Evolutionary conservation across 2,888 invertebrate species (phyloP), one percentile per base, ranked within the genome.

Genomic region (Agriopis marginaria): DNA sequence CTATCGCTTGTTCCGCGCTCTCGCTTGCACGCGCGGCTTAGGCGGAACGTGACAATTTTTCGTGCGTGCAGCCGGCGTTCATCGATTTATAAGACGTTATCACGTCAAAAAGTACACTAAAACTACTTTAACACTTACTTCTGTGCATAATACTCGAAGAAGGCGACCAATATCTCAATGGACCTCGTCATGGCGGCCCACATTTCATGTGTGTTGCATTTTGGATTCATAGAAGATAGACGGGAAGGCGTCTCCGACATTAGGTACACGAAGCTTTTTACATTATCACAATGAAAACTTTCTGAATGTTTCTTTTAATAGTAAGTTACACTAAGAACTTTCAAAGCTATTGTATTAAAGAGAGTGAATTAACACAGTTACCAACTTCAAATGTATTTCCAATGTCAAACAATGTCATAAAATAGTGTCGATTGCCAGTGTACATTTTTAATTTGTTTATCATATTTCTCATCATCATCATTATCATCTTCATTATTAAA

Each of bases 111-210:
- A 32, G 32, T 32, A 5, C 32, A 32, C 32, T 5, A 32, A 32
- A 32, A 5, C 3, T 32, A 32, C 5, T 1, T 32, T 32, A 3
- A 42, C 12, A 75, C 90, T 95, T 95, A 96, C 96, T 96, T 96
- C 82, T 96, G 95, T 71, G 96, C 96, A 92, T 97, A 97, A 88
- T 97, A 97, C 88, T 97, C 97, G 95, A 97, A 97, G 95, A 97
- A 96, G 64, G 97, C 97, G 75, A 97, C 97, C 85, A 97, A 95
- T 86, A 97, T 97, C 94, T 97, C 97, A 88, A 97, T 95, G 73
- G 97, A 97, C 85, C 97, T 95, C 77, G 97, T 96, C 95, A 97
- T 97, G 73, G 97, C 96, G 77, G 97, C 96, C 97, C 97, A 97
- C 97, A 97, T 97, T 92, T 95, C 95, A 91, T 95, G 91, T 67